phyloP scores from a whole-genome alignment of 2,888 invertebrate genomes.

The Daptonema setosum region DNA sequence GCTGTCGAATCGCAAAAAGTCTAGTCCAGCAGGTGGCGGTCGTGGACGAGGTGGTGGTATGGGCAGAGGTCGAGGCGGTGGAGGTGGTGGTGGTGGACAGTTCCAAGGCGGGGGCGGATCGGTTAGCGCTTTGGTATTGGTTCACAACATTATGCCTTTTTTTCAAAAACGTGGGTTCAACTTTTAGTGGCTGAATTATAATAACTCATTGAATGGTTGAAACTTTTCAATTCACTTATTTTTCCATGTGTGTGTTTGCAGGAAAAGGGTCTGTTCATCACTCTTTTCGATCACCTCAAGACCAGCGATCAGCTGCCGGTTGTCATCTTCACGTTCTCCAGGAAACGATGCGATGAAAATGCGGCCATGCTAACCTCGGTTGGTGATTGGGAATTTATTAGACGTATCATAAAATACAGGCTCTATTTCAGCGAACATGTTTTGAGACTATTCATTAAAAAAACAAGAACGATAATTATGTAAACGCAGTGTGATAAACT shows the following conservation, averaged over 20 bases:
- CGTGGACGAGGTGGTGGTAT: background rate
- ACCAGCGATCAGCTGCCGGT: constrained; percentile 65
- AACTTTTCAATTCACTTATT: too few species aligned
- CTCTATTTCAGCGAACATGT: too few species aligned
- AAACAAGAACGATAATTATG: too few species aligned
- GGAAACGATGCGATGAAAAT: constrained; percentile 52
- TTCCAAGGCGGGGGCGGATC: background rate
- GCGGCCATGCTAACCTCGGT: constrained; percentile 34
- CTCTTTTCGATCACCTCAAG: constrained; percentile 57
- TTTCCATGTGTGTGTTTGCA: too few species aligned
- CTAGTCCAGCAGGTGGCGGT: background rate
- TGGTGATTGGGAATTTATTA: background rate
- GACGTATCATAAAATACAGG: too few species aligned
- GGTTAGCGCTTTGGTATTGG: background rate
- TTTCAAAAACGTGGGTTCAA: background rate
- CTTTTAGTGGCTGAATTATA: too few species aligned
- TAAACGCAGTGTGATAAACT: too few species aligned
- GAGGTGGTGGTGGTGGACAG: background rate
- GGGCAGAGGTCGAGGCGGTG: background rate
- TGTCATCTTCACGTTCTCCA: constrained; percentile 75
- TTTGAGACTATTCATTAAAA: too few species aligned
- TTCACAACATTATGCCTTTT: background rate
- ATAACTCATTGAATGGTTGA: too few species aligned
- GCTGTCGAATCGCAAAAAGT: background rate
- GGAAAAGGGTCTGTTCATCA: constrained; percentile 59